These are phyloP conservation scores for Sebastolobus alascanus DNA, from an alignment of 2,797 vertebrate species.

Conservation along the genomic window DNA sequence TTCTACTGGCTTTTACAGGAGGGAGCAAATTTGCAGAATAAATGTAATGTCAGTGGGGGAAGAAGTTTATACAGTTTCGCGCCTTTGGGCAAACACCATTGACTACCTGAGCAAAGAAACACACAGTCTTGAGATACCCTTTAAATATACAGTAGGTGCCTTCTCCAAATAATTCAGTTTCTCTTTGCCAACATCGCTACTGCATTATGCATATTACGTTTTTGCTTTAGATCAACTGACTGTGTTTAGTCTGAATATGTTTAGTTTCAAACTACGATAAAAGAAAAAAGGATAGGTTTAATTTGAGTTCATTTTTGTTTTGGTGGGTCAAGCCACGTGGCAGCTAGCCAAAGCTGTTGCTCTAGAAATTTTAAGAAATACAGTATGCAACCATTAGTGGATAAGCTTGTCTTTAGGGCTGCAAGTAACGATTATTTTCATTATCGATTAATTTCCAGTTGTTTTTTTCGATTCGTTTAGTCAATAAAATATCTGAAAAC, in stretches of 20 bases:
- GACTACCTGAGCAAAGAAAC: slow-evolving; percentile 8
- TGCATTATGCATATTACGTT: not conserved
- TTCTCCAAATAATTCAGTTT: not conserved
- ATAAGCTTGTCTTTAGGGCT: not conserved
- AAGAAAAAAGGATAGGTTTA: not conserved
- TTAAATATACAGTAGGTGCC: not conserved
- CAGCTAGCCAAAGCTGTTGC: not conserved
- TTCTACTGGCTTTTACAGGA: not conserved
- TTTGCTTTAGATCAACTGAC: not conserved
- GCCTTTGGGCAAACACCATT: slow-evolving; percentile 1
- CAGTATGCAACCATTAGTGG: not conserved
- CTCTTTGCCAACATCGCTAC: not conserved
- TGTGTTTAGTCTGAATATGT: not conserved
- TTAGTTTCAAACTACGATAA: not conserved
- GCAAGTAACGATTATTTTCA: not conserved
- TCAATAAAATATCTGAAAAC: not conserved
- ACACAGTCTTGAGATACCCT: not conserved
- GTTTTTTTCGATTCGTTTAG: not conserved
- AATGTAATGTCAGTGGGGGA: slow-evolving; percentile 6
- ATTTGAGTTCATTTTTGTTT: not conserved
- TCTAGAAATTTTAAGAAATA: not conserved
- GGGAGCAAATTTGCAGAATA: slow-evolving; percentile 8
- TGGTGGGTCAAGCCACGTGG: not conserved
- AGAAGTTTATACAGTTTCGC: not conserved
- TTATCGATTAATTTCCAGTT: not conserved